Conservation (phyloP, 2,888 invertebrate species). For the Lochmaea crataegi region DNA sequence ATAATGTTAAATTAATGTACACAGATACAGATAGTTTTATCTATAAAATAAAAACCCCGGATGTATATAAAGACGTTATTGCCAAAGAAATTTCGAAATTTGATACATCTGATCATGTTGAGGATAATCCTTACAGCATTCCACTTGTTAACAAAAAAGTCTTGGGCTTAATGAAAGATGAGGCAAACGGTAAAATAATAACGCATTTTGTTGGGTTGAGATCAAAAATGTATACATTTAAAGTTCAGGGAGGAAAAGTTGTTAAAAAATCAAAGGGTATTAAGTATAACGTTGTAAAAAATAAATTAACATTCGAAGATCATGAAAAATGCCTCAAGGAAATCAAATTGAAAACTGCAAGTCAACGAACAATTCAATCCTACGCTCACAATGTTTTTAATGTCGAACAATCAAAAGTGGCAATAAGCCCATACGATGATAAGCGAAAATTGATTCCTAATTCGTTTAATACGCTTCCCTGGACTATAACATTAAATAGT, state of each 20-base stretch:
- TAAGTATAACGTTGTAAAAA: too few species aligned
- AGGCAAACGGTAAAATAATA: background rate
- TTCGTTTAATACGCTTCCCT: slow-evolving; percentile 22
- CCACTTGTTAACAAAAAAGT: background rate
- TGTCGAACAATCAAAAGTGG: slow-evolving; percentile 20
- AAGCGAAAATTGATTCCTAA: slow-evolving; percentile 10
- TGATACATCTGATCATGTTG: background rate
- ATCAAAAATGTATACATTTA: slow-evolving; percentile 1
- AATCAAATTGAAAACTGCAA: too few species aligned
- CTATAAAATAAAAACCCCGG: too few species aligned
- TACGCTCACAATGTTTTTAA: slow-evolving; percentile 18
- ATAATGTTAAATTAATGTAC: background rate
- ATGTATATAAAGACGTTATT: too few species aligned
- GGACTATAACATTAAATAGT: slow-evolving; percentile 2
- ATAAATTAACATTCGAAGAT: too few species aligned
- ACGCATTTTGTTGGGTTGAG: background rate
- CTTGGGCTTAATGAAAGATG: background rate
- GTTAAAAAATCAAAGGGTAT: too few species aligned
- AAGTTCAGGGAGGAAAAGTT: too few species aligned
- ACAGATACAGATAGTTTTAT: background rate
- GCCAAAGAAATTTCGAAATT: background rate
- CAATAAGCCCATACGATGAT: slow-evolving; percentile 21
- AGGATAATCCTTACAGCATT: background rate
- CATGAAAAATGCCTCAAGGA: too few species aligned
- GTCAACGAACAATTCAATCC: background rate